These are phyloP conservation scores for Charanyca ferruginea DNA, from an alignment of 2,888 invertebrate species.

Conservation along the genomic window DNA sequence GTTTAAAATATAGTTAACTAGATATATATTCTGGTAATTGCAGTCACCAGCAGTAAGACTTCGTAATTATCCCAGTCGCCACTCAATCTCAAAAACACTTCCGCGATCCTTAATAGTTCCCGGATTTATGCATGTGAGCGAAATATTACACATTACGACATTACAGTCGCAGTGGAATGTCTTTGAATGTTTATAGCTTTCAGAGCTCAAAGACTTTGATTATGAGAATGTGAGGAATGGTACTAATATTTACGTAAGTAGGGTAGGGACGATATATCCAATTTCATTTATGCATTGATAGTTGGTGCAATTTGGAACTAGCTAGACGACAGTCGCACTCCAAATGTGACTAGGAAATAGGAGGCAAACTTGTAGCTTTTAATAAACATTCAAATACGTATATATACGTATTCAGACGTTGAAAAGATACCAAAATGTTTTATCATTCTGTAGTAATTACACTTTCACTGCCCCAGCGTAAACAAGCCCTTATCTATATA, in stretches of 20 bases:
- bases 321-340: neutral
- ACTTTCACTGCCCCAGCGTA: neutral
- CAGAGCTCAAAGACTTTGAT: conserved; percentile 34
- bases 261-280: conserved; percentile 18
- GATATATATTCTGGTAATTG: neutral
- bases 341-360: neutral
- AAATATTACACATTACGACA: conserved; percentile 35
- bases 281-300: conserved; percentile 35
- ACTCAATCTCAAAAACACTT: conserved; percentile 22
- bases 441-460: neutral
- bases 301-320: conserved; percentile 9
- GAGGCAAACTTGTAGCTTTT: neutral
- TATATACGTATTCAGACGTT: no score
- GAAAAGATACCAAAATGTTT: neutral
- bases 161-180: conserved; percentile 29
- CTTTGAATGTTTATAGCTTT: conserved; percentile 42
- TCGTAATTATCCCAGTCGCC: conserved; percentile 4
- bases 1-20: no score
- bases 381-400: neutral
- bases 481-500: neutral
- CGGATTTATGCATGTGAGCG: conserved; percentile 15
- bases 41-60: neutral
- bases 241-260: conserved; percentile 11
- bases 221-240: conserved; percentile 29
- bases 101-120: conserved; percentile 23